phyloP scores from a whole-genome alignment of 2,113 vertebrate species.

The Anas platyrhynchos region DNA sequence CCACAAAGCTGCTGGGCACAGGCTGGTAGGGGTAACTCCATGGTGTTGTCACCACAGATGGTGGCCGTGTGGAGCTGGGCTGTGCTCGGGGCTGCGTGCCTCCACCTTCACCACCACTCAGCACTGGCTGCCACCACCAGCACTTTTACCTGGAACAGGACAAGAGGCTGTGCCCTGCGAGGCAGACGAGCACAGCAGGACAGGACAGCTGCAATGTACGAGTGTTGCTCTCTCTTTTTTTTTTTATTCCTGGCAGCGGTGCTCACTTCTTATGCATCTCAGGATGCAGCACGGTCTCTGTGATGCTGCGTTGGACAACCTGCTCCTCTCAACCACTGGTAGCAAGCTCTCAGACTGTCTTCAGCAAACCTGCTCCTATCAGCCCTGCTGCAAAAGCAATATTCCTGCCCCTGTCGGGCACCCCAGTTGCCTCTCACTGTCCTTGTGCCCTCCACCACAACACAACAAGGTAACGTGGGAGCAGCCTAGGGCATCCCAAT shows the following conservation, averaged over 20 bases:
- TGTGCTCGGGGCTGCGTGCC: background rate
- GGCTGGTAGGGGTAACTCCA: background rate
- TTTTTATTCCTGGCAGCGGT: background rate
- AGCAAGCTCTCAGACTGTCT: background rate
- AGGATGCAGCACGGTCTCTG: background rate
- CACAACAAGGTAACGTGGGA: background rate
- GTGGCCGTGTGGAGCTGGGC: background rate
- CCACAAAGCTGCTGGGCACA: background rate
- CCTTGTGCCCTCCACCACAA: background rate
- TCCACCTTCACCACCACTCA: background rate
- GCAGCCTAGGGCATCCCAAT: background rate
- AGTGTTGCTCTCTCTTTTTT: background rate
- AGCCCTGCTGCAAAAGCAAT: background rate
- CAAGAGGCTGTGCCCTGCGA: rapidly evolving
- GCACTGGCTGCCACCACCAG: background rate
- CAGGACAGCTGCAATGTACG: background rate
- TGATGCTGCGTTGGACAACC: background rate
- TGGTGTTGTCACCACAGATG: background rate
- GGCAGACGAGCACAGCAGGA: background rate
- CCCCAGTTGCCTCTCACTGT: background rate
- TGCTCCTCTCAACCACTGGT: background rate
- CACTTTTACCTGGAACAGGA: background rate
- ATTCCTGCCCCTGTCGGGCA: background rate
- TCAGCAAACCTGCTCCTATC: background rate
- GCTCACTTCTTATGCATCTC: background rate